Base-by-base conservation (phyloP, 2,888 invertebrate genomes). In the Chloroclysta siterata region DNA sequence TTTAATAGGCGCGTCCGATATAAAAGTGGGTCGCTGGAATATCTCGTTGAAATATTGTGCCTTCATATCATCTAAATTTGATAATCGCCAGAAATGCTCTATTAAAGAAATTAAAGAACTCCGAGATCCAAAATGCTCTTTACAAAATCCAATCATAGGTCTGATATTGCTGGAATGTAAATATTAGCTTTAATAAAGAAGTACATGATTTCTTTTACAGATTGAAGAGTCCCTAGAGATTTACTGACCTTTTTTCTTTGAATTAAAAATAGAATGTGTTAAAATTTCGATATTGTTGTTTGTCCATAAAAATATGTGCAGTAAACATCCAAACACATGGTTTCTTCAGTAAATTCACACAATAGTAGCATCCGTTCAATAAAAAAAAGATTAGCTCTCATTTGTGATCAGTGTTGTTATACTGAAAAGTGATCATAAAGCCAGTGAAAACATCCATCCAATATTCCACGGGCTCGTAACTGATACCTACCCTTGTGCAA, bases 91-190 rank as follows among this genome's bases (percentile, higher is more conserved):
- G 83, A 83, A 89, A 74, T 90, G 87, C 89, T 79, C 81, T 81
- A 84, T 85, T 22, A 61, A 78, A 89, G 78, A 87, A 89, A 90
- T 83, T 48, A 88, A 89, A 90, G 76, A 82, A 89, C 85, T 87
- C 89, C 91, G 80, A 89, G 84, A 85, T 90, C 90, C 90, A 78
- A 87, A 88, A 89, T 83, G 85, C 77, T 88, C 85, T 87, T 88
- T 85, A 89, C 83, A 84, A 88, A 90, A 89, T 90, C 91, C 91
- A 89, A 89, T 89, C 82, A 88, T 87, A 85, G 83, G 84, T 89
- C 83, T 89, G 84, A 87, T 84, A 87, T 83, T 85, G 93, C 93
- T 93, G 93, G 89, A 93, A 93, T 92, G 84, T 93, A 93, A 93
- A 93, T 84, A 88, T 88, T 86, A 90, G 82, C 87, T 93, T 93